Base-by-base conservation (phyloP, 2,797 vertebrate genomes). In the Netta rufina region DNA sequence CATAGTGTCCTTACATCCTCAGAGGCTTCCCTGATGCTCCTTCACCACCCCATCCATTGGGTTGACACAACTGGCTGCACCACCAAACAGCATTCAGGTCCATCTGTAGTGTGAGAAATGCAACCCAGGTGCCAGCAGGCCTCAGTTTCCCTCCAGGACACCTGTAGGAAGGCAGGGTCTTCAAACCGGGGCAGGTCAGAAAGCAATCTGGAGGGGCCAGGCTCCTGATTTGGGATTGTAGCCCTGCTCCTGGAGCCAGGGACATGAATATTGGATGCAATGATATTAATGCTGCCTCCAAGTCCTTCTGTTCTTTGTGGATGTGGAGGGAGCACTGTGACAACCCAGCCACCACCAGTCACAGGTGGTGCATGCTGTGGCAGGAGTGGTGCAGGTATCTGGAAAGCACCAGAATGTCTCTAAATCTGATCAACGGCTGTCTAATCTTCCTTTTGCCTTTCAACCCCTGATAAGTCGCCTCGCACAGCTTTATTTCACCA, bases 61-160 rank as follows among this genome's bases (percentile, higher is more conserved):
- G 19, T 57, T 64, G 61, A 24, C 49, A 54, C 58, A 74, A 14
- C 15, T 15, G 70, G n/a, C 65, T 53, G 58, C 7, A 18, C 8
- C 22, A 38, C 8, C 15, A 33, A 67, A 39, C 15, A n/a, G 7
- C 51, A 28, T 0, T 10, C 45, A 13, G 1, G 0, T 28, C 30
- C 28, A 33, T 47, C 62, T 54, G 56, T 4, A 51, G 51, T 3
- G 1, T 4, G 33, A 61, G 16, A 43, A 51, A 11, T 7, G n/a
- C 38, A 64, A 60, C 16, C 53, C 58, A 64, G 39, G 60, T 65
- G 19, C 49, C 62, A 36, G 28, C 28, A 58, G 69, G 15, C 27
- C 70, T 79, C 25, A 2, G 33, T 56, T 71, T 77, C 54, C 60
- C 16, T 38, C 45, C 22, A 27, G 47, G 28, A 4, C 11, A 53